These are phyloP conservation scores for Phalanger gymnotis DNA, from an alignment of 2,797 vertebrate genomes.

Conservation along the genomic window DNA sequence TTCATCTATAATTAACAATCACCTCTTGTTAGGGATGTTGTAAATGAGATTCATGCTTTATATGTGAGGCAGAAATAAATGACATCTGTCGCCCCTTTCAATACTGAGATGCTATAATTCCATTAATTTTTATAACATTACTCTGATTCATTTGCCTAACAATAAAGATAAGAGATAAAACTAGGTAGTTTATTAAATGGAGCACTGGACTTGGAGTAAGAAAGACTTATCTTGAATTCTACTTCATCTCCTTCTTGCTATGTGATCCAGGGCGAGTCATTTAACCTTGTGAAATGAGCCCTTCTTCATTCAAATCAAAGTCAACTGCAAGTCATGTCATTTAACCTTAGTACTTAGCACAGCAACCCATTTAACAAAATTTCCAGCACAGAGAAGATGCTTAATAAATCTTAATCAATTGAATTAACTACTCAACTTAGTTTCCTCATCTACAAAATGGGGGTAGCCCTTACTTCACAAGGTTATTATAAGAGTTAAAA, in stretches of 20 bases:
- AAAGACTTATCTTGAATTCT: background rate
- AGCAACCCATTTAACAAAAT: background rate
- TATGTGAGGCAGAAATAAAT: background rate
- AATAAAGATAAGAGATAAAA: background rate
- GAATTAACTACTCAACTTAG: background rate
- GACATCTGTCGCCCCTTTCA: background rate
- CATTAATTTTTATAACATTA: background rate
- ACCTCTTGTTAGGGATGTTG: background rate
- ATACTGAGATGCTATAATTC: background rate
- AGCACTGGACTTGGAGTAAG: background rate
- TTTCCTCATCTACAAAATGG: background rate
- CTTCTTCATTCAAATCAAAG: no score
- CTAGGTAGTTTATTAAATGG: background rate
- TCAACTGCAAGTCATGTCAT: no score
- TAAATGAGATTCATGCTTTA: background rate
- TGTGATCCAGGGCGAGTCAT: background rate
- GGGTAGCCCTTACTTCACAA: no score
- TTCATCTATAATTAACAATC: background rate
- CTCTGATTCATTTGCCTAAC: background rate
- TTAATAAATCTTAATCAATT: background rate
- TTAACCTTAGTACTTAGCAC: background rate
- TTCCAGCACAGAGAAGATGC: background rate
- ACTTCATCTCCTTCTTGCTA: background rate
- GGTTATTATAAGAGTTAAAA: background rate
- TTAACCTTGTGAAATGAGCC: no score